Base-by-base conservation (phyloP, 2,113 vertebrate species). In the Oostethus manadensis region DNA sequence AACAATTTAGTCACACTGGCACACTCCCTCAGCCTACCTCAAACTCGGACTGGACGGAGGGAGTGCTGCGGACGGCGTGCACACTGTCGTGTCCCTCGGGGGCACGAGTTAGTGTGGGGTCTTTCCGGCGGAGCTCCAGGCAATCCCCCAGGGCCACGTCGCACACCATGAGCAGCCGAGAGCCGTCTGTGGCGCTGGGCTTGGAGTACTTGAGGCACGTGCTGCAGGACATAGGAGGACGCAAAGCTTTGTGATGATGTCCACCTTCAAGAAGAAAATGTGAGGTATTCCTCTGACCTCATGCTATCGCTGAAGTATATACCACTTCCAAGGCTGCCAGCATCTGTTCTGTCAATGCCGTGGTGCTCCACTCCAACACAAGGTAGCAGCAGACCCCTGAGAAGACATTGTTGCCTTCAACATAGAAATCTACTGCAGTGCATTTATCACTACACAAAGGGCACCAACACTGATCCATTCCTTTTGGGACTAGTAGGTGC, bases 231-330 rank as follows among this genome's bases (percentile, higher is more conserved):
- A 3, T 3, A 29, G 23, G 38, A 33, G 38, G 15, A 29, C 4
- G 46, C 2, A 9, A 3, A 42, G 16, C 16, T 8, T 3, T 16
- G 13, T 54, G 9, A 61, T 21, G 13, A 46, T n/a, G 46, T 20
- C 13, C 18, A 11, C 23, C 7, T 7, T 21, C 10, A 13, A 14
- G 18, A 50, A 20, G 10, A 14, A n/a, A n/a, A n/a, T n/a, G n/a
- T n/a, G n/a, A 26, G 23, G 23, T 5, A 26, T 26, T 33, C 29
- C 8, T 33, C 91, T 64, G 10, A 94, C 93, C 89, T 88, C 42
- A 93, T 2, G 1, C 91, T 85, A 55, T 94, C 68, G 18, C 87
- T 92, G 55, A 95, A 95, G 79, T 97, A 94, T 81, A 95, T 93
- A 33, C 94, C 93, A 61, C 89, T 88, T 58, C 93, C 93, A 51